Percentiles rank a stretch among this genome's conserved stretches.
These are phyloP conservation scores for Edolisoma coerulescens DNA, from an alignment of 2,113 vertebrate species.

Conservation along the genomic window DNA sequence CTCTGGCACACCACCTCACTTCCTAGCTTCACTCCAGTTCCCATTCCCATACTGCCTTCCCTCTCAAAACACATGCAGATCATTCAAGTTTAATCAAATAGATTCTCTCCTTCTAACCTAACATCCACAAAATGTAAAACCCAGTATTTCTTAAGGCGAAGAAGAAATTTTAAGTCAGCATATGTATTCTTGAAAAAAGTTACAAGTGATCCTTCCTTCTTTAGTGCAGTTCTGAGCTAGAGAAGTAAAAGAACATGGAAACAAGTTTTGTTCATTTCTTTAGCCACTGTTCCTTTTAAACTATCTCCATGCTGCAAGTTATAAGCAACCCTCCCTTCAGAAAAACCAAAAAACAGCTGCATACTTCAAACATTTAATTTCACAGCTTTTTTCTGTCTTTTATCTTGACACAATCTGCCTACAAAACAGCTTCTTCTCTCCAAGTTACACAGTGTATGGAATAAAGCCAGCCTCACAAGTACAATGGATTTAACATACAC, in stretches of 20 bases:
- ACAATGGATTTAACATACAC: background rate
- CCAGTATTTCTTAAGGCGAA: background rate
- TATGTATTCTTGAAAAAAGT: background rate
- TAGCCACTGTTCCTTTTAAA: background rate
- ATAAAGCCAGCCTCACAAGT: constrained; percentile 4
- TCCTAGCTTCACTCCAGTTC: background rate
- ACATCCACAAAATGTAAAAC: background rate
- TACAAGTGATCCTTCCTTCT: background rate
- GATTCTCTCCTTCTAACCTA: background rate
- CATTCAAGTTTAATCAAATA: background rate
- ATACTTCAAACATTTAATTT: background rate
- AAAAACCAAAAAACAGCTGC: background rate
- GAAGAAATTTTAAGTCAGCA: background rate
- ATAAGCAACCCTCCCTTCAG: background rate
- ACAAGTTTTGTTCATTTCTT: background rate
- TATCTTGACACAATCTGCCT: background rate
- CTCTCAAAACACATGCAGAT: background rate
- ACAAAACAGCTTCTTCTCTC: background rate
- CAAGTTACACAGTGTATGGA: background rate
- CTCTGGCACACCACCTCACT: background rate
- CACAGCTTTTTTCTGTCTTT: background rate
- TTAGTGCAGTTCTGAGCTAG: background rate
- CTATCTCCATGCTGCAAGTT: background rate
- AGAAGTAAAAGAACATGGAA: background rate
- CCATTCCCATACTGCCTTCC: background rate